These are phyloP conservation scores for Poecilia wingei DNA, from an alignment of 2,797 vertebrate species.

Conservation along the genomic window DNA sequence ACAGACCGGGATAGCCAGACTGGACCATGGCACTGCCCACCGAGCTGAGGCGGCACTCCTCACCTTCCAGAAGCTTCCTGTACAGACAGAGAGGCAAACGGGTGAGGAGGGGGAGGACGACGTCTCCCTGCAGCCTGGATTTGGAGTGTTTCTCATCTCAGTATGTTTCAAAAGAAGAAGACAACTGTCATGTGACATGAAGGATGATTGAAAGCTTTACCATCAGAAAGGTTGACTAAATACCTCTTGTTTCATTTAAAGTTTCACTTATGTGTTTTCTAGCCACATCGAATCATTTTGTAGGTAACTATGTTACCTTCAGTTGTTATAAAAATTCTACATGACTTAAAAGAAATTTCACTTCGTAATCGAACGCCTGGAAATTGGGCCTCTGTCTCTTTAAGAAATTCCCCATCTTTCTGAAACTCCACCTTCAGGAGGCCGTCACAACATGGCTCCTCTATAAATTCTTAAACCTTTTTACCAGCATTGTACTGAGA, in stretches of 20 bases:
- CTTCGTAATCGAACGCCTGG: too few species aligned
- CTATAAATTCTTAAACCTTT: too few species aligned
- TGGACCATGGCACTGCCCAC: conserved; percentile 77
- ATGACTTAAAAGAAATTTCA: too few species aligned
- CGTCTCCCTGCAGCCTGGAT: conserved; percentile 1
- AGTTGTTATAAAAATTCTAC: too few species aligned
- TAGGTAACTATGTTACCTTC: too few species aligned
- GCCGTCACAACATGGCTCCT: too few species aligned
- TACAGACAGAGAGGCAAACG: conserved; percentile 11
- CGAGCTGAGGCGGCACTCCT: conserved; percentile 85
- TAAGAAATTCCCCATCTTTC: too few species aligned
- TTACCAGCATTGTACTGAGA: too few species aligned
- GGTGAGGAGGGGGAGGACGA: conserved; percentile 4
- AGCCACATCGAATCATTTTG: too few species aligned
- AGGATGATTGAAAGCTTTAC: not conserved
- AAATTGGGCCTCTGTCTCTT: too few species aligned
- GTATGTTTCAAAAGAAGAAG: not conserved
- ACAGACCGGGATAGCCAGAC: conserved; percentile 77
- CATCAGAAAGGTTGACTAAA: not conserved
- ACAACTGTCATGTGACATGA: not conserved
- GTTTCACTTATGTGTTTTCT: too few species aligned
- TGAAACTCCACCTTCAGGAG: too few species aligned
- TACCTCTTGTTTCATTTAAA: not conserved
- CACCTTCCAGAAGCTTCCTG: conserved; percentile 88
- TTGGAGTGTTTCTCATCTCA: not conserved